phyloP scores from a whole-genome alignment of 2,888 invertebrate species.

The Pristionchus entomophagus region DNA sequence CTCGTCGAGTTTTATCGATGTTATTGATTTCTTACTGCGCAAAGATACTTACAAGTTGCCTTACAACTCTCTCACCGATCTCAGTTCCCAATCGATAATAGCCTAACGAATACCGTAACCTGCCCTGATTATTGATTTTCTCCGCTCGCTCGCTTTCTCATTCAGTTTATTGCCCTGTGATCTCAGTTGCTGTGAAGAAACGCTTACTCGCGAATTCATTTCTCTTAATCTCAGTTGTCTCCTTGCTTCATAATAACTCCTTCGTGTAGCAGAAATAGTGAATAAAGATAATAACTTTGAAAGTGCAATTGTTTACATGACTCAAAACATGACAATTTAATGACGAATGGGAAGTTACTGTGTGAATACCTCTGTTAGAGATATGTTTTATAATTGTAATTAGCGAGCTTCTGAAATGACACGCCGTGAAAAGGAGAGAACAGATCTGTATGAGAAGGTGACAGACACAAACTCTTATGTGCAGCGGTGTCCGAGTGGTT shows the following conservation, averaged over 20 bases:
- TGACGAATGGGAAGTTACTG: background rate
- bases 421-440: too few species aligned
- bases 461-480: background rate
- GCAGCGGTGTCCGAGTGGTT: conserved; percentile 53
- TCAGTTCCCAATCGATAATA: conserved; percentile 22
- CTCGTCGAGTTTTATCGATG: conserved; percentile 17
- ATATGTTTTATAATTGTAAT: too few species aligned
- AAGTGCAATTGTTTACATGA: background rate
- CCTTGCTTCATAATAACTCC: background rate
- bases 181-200: background rate
- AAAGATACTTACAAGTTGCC: conserved; percentile 23
- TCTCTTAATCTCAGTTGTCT: background rate
- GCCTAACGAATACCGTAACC: background rate
- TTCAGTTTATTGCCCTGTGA: background rate
- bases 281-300: conserved; percentile 12
- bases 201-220: background rate
- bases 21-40: background rate
- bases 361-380: too few species aligned
- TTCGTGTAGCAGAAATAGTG: conserved; percentile 13
- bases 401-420: too few species aligned
- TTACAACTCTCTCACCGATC: background rate
- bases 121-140: background rate
- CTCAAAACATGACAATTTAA: too few species aligned
- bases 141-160: background rate
- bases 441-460: too few species aligned